Evolutionary conservation across 2,888 invertebrate genomes (phyloP).

Genomic region (Lochmaea crataegi): DNA sequence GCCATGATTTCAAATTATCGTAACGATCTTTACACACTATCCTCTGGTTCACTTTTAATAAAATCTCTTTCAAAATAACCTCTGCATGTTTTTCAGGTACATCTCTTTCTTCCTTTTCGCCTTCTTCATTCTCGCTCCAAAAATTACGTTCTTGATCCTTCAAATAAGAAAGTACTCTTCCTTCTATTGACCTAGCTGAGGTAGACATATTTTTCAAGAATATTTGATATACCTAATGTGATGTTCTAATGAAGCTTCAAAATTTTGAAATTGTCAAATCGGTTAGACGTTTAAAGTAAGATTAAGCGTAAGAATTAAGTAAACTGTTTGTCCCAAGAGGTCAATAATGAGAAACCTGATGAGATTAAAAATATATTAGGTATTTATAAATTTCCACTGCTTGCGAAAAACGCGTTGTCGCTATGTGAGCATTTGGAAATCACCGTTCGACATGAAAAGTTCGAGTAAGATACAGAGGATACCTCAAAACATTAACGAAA

Average conservation of each 20-base stretch:
- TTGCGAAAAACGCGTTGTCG: too few species aligned
- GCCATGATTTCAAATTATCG: slow-evolving; percentile 48
- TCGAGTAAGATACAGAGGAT: too few species aligned
- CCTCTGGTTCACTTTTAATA: slow-evolving; percentile 53
- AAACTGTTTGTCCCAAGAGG: not conserved
- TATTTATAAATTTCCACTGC: too few species aligned
- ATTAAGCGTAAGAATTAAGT: not conserved
- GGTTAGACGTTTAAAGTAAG: not conserved
- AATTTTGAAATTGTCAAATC: slow-evolving; percentile 4
- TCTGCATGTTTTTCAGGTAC: slow-evolving; percentile 25
- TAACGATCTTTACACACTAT: slow-evolving; percentile 53
- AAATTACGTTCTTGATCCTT: slow-evolving; percentile 6
- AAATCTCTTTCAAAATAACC: slow-evolving; percentile 52
- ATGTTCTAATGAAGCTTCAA: slow-evolving; percentile 12
- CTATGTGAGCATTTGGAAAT: too few species aligned
- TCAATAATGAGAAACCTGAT: too few species aligned
- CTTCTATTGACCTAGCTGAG: slow-evolving; percentile 8
- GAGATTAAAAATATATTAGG: too few species aligned
- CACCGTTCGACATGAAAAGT: too few species aligned
- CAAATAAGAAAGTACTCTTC: slow-evolving; percentile 12
- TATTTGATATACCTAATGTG: not conserved
- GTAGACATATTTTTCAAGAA: not conserved
- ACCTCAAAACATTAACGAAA: too few species aligned
- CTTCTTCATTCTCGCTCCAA: not conserved
- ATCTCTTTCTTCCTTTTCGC: not conserved